Conservation (phyloP, 2,888 invertebrate genomes). For the Noctua janthe region DNA sequence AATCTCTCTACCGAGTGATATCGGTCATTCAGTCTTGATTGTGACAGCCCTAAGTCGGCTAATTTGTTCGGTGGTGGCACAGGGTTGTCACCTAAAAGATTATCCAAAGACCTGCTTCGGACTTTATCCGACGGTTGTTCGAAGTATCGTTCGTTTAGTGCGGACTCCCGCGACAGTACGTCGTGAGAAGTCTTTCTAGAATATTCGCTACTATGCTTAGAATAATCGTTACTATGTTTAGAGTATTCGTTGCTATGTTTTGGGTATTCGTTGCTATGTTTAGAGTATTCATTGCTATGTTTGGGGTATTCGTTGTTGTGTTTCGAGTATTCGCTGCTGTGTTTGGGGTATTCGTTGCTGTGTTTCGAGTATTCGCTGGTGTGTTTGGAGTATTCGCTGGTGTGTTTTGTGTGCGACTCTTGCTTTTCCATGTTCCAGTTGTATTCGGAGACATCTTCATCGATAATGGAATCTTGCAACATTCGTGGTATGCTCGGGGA, state of each 20-base stretch:
- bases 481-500: conserved; percentile 88
- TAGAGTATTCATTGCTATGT: conserved; percentile 54
- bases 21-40: conserved; percentile 96
- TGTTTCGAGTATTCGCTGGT: conserved; percentile 64
- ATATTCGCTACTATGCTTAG: conserved; percentile 75
- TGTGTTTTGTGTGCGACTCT: conserved; percentile 60
- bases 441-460: conserved; percentile 85
- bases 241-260: conserved; percentile 63
- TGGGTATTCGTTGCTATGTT: conserved; percentile 62
- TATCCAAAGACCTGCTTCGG: conserved; percentile 95
- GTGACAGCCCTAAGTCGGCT: conserved; percentile 94
- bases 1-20: conserved; percentile 96
- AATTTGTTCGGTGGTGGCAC: conserved; percentile 91
- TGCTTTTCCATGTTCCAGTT: conserved; percentile 85
- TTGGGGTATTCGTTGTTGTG: conserved; percentile 64
- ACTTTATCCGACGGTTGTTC: conserved; percentile 93
- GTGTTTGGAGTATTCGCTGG: conserved; percentile 57
- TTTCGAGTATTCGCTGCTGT: conserved; percentile 62
- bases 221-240: conserved; percentile 45
- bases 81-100: conserved; percentile 93
- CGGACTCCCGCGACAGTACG: conserved; percentile 94
- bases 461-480: conserved; percentile 86
- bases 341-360: conserved; percentile 56
- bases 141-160: conserved; percentile 97
- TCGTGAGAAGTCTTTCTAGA: conserved; percentile 94